A percentile compares a stretch with the other conserved stretches of the same genome.
These are phyloP conservation scores for Palaemon carinicauda DNA, from an alignment of 1,140 invertebrate genomes.

Conservation along the genomic window DNA sequence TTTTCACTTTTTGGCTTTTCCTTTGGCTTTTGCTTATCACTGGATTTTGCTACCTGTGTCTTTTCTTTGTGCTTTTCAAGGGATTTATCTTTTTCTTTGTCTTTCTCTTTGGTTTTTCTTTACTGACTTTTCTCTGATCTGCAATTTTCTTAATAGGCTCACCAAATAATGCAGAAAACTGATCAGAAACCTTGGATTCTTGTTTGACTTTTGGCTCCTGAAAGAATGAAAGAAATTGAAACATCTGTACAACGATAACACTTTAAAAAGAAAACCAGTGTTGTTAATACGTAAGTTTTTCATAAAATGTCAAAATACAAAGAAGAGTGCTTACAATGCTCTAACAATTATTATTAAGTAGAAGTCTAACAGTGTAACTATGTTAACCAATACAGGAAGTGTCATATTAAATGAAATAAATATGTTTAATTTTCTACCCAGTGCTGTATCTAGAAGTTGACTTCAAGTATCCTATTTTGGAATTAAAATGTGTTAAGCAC, in stretches of 20 bases:
- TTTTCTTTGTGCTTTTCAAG: slow-evolving; percentile 24
- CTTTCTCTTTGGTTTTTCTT: slow-evolving; percentile 32
- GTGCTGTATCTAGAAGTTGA: no score
- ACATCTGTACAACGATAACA: background rate
- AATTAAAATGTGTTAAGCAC: no score
- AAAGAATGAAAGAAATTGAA: background rate
- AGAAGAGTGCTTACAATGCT: background rate
- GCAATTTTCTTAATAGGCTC: slow-evolving; percentile 41
- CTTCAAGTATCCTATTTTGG: no score
- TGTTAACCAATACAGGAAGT: no score
- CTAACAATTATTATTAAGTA: no score
- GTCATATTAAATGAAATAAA: no score
- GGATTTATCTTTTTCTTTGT: slow-evolving; percentile 4
- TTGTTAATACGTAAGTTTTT: no score
- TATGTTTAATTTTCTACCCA: no score
- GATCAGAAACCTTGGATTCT: slow-evolving; percentile 34
- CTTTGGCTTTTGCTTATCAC: slow-evolving; percentile 7
- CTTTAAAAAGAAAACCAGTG: background rate
- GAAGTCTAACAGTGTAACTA: no score
- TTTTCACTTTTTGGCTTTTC: slow-evolving; percentile 37
- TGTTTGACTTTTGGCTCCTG: slow-evolving; percentile 29
- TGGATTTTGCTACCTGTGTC: background rate
- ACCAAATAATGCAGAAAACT: slow-evolving; percentile 43
- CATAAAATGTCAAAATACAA: no score
- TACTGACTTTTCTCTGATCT: slow-evolving; percentile 11